phyloP scores from a whole-genome alignment of 2,113 vertebrate species.

The Dicaeum eximium region DNA sequence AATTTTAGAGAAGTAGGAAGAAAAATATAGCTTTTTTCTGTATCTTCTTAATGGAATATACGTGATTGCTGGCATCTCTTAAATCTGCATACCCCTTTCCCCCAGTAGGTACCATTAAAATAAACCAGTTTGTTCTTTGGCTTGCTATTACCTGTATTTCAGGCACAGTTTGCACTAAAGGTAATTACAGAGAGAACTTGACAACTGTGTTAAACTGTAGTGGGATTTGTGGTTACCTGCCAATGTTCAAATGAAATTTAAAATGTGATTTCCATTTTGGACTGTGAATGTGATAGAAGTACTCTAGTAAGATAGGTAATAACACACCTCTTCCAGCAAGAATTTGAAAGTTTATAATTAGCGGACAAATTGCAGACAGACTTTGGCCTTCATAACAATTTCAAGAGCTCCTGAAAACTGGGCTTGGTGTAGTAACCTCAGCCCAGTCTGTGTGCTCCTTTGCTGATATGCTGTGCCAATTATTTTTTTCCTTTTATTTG shows the following conservation, averaged over 20 bases:
- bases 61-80: background rate
- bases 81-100: background rate
- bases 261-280: constrained; percentile 6
- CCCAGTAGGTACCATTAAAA: background rate
- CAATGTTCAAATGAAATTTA: background rate
- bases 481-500: background rate
- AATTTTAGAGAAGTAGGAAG: background rate
- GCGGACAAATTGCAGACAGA: background rate
- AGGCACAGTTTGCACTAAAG: background rate
- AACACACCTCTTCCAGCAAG: background rate
- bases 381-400: background rate
- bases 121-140: background rate
- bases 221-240: background rate
- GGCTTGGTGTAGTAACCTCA: background rate
- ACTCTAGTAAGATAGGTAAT: background rate
- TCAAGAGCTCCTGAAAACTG: background rate
- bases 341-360: background rate
- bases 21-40: background rate
- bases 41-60: background rate
- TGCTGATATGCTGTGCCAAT: background rate
- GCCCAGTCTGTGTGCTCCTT: background rate
- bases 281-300: background rate
- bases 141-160: background rate
- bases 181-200: background rate
- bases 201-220: background rate